Evolutionary conservation across 2,888 invertebrate species (phyloP).

Genomic region (Eupithecia vulgata): DNA sequence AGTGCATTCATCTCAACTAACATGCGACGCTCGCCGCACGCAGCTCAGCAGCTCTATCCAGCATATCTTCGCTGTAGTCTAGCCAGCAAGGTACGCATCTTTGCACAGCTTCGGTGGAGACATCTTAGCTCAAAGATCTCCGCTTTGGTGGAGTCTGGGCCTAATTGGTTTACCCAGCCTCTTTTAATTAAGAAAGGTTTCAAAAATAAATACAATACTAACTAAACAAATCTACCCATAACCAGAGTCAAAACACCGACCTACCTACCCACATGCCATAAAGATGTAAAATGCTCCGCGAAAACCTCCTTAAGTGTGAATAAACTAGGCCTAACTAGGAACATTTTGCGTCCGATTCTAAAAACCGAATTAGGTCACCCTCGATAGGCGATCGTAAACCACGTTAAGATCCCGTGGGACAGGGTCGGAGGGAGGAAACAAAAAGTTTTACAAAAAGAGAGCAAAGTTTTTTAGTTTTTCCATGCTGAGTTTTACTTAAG

Average conservation of each 20-base stretch:
- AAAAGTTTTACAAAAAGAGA: background rate
- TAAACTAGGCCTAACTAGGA: slow-evolving; percentile 2
- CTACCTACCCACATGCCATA: background rate
- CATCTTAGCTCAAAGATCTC: too few relatives aligned
- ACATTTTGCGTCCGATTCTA: slow-evolving; percentile 24
- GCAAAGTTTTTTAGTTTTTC: background rate
- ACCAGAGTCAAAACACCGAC: background rate
- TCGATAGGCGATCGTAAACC: slow-evolving; percentile 61
- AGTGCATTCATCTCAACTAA: too few relatives aligned
- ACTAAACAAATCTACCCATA: background rate
- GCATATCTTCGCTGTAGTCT: too few relatives aligned
- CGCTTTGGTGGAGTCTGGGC: too few relatives aligned
- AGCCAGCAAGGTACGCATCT: too few relatives aligned
- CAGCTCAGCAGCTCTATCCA: too few relatives aligned
- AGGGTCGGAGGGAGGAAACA: slow-evolving; percentile 40
- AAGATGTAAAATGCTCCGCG: background rate
- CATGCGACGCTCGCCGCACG: too few relatives aligned
- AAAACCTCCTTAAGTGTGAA: slow-evolving; percentile 4
- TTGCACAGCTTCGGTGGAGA: too few relatives aligned
- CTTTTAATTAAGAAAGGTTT: too few relatives aligned
- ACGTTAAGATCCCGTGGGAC: slow-evolving; percentile 52
- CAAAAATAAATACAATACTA: too few relatives aligned
- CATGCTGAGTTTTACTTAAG: background rate
- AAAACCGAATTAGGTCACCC: slow-evolving; percentile 49
- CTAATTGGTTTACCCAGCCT: too few relatives aligned